phyloP scores from a whole-genome alignment of 2,797 vertebrate genomes.

The Coilia nasus region DNA sequence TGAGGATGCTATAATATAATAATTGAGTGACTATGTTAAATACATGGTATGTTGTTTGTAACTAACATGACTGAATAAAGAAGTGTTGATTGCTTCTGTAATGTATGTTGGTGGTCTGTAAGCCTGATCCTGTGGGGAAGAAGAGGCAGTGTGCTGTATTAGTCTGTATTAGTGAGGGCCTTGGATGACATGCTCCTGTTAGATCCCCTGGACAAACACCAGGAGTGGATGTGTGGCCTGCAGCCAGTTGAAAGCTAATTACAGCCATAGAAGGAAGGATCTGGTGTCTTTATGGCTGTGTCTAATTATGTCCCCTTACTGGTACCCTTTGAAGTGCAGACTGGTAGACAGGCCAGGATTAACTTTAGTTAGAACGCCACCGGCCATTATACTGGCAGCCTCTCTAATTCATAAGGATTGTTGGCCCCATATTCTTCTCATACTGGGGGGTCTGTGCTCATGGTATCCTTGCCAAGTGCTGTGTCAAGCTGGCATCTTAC shows the following conservation, averaged over 20 bases:
- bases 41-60: neutral
- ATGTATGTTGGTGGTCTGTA: neutral
- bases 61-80: neutral
- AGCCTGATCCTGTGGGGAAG: neutral
- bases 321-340: neutral
- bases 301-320: constrained; percentile 20
- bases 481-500: neutral
- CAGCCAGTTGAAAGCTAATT: neutral
- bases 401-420: neutral
- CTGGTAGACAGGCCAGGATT: neutral
- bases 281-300: constrained; percentile 20
- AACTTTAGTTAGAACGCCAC: neutral
- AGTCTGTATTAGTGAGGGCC: too few species aligned
- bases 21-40: neutral
- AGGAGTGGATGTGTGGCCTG: neutral
- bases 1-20: neutral
- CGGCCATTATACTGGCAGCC: neutral
- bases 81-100: neutral
- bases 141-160: neutral
- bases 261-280: constrained; percentile 17
- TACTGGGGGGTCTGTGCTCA: neutral
- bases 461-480: neutral
- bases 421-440: neutral
- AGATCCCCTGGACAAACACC: constrained; percentile 12
- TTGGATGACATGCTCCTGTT: neutral